phyloP scores from a whole-genome alignment of 1,140 invertebrate genomes.

The Drosophila melanica region DNA sequence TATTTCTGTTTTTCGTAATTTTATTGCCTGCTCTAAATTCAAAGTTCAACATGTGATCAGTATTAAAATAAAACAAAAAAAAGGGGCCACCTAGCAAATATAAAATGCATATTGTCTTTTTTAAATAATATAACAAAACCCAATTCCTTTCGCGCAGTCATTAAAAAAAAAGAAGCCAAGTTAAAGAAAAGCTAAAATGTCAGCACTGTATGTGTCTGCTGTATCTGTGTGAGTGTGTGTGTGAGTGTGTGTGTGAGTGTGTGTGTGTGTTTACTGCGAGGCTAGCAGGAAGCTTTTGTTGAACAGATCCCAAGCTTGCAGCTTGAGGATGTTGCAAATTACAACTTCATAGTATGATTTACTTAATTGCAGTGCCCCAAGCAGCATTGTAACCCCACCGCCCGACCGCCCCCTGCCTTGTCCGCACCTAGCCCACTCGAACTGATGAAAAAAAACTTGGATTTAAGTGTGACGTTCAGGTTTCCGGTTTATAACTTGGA shows the following conservation, averaged over 20 bases:
- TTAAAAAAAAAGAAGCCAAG: background rate
- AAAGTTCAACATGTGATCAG: too few species aligned
- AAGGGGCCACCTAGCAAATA: too few species aligned
- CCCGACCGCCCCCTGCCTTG: background rate
- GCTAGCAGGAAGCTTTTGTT: slow-evolving; percentile 37
- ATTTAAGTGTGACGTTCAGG: background rate
- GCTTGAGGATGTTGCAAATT: slow-evolving; percentile 67
- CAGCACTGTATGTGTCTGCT: background rate
- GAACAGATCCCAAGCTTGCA: slow-evolving; percentile 12
- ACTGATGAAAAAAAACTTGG: background rate
- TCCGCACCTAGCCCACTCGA: background rate
- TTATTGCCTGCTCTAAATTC: too few species aligned
- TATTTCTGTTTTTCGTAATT: too few species aligned
- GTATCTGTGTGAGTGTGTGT: too few species aligned
- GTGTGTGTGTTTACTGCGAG: background rate
- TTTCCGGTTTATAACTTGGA: slow-evolving; percentile 2
- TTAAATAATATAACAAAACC: too few species aligned
- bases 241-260: background rate
- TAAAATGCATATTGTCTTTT: too few species aligned
- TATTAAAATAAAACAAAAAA: too few species aligned
- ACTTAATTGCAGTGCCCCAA: slow-evolving; percentile 60
- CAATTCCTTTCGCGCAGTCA: too few species aligned
- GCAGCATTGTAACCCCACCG: background rate
- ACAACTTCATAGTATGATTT: slow-evolving; percentile 68
- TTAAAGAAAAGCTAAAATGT: background rate